Evolutionary conservation across 2,888 invertebrate species (phyloP), one percentile per base, ranked within the genome.

Genomic region (Drosophila anomelani): DNA sequence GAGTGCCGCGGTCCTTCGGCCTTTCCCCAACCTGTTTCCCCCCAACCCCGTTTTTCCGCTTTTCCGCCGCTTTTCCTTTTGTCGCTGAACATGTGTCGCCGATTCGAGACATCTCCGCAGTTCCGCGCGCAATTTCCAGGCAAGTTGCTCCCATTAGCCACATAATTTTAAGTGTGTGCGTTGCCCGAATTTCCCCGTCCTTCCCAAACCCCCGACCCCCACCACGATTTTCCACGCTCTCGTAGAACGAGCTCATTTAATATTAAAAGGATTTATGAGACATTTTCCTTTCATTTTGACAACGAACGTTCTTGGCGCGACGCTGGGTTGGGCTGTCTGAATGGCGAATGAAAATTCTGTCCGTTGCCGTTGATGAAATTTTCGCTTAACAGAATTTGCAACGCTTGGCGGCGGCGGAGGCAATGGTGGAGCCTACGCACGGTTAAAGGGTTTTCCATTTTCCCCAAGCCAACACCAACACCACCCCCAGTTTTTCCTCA

Each of bases 251-350:
- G 88, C 89, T 89, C 90, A 90, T 90, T 90, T 89, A 90, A 90
- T 90, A 90, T 90, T 90, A 90, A 90, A 90, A 90, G 89, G 89
- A 90, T 90, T 90, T 90, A 90, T 90, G 90, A 90, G 90, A 90
- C 90, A 83, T 85, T 90, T 86, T 83, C 89, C 86, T 90, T 89
- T 85, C 88, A 88, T 89, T 88, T 88, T 88, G 90, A 90, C 89
- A 88, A 89, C 88, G 80, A 88, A 71, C 53, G 34, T 20, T 51
- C 26, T 15, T 20, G 34, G 56, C 49, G 46, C 51, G 15, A 23
- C 13, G 17, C 4, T 51, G 46, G 53, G 41, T 29, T 26, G 29
- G 51, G 47, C 20, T 71, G 80, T 75, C 71, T 87, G 74, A 85
- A 81, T 79, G 71, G 73, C 75, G 77, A 78, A 81, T 86, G 79